These are phyloP conservation scores for Perodicticus potto DNA, from an alignment of 2,797 vertebrate genomes.

Conservation along the genomic window DNA sequence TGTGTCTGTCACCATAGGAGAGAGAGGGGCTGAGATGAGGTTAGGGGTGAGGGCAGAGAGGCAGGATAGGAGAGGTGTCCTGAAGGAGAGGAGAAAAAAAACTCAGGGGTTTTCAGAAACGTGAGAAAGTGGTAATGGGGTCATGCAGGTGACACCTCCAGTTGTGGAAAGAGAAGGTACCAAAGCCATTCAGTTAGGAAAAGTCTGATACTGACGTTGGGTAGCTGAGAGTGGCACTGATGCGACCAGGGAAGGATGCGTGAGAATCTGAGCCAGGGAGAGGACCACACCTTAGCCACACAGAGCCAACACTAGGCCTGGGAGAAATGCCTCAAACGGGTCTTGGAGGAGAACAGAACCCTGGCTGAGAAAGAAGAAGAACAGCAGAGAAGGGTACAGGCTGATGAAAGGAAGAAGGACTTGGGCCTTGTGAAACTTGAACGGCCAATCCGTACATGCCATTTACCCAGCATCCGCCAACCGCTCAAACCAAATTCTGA, in stretches of 20 bases:
- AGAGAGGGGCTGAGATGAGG: neutral
- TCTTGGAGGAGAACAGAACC: neutral
- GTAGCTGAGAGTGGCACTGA: neutral
- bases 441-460: neutral
- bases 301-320: neutral
- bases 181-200: neutral
- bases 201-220: neutral
- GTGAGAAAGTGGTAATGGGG: neutral
- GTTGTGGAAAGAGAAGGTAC: neutral
- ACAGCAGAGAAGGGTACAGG: neutral
- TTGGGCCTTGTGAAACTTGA: neutral
- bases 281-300: accelerated
- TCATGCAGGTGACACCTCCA: neutral
- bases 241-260: neutral
- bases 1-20: neutral
- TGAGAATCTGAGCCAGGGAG: neutral
- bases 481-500: neutral
- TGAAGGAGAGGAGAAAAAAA: neutral
- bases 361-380: neutral
- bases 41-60: neutral
- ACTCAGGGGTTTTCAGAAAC: neutral
- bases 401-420: neutral
- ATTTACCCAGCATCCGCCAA: neutral
- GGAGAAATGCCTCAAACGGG: neutral
- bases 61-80: neutral